Base-by-base conservation (phyloP, 2,113 vertebrate species). In the Brachyistius frenatus region DNA sequence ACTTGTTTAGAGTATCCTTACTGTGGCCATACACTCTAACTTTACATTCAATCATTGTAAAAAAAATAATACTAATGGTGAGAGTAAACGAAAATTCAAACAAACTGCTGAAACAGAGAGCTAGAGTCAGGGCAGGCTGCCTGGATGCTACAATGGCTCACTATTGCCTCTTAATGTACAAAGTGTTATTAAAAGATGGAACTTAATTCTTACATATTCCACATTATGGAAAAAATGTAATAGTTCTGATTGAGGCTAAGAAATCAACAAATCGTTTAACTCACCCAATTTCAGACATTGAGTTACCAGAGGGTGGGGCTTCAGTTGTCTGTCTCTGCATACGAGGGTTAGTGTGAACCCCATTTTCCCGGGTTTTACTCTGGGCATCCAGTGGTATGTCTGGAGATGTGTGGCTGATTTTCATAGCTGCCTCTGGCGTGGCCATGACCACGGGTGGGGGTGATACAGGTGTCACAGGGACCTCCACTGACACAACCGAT, bases 341-440 rank as follows among this genome's bases (percentile, higher is more conserved):
- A 0, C 96, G 96, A 36, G 87, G 86, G 36, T 94, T 95, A 16
- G 91, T 92, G 89, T 96, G 96, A 66, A 95, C 54, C 35, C 95
- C 97, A 79, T 97, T 97, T 88, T 97, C 97, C 85, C 94, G 95
- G 3, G 55, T 83, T 75, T 95, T 96, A 57, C 62, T 87, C 90
- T 98, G 95, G 52, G 93, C 95, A 4, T 98, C 97, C 52, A 98
- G 73, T 0, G 97, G 96, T 57, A 99, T 97, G 72, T 99, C 98
- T 3, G 98, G 98, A 72, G 97, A 99, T 1, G 98, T 99, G 93
- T 98, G 96, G 86, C 98, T 99, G 92, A 99, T 99, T 94, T 99
- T 99, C 96, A 99, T 97, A 87, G 97, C 96, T 81, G 96, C 94
- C 88, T 99, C 98, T 0, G 96, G 92, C 56, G 93, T 90, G 67